Conservation (phyloP, 1,140 invertebrate genomes). For the Nasonia longicornis region DNA sequence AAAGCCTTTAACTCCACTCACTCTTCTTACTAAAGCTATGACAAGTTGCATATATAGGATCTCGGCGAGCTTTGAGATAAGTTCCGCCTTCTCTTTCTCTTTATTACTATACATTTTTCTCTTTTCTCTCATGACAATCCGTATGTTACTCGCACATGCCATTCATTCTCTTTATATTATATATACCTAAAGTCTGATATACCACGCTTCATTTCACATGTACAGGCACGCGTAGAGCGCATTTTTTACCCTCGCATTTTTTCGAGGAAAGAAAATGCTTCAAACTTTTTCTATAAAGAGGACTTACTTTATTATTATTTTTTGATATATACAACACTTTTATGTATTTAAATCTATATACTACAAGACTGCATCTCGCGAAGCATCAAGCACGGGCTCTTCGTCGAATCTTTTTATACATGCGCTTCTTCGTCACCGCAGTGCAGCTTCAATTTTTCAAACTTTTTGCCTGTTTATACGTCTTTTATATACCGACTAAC, state of each 20-base stretch:
- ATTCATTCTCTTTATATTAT: neutral
- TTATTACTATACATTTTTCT: constrained; percentile 15
- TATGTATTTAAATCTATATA: too few species aligned
- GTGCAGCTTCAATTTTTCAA: neutral
- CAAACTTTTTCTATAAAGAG: neutral
- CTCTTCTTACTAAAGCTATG: constrained; percentile 43
- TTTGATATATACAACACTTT: neutral
- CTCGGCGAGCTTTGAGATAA: constrained; percentile 53
- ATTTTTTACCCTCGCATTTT: neutral
- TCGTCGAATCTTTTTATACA: neutral
- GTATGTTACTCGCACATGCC: neutral
- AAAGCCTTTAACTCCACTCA: constrained; percentile 41
- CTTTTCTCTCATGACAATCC: constrained; percentile 8
- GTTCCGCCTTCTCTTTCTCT: constrained; percentile 49
- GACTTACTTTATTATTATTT: neutral
- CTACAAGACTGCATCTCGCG: neutral
- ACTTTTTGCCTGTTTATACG: neutral
- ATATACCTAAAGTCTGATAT: neutral
- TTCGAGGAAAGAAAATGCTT: neutral
- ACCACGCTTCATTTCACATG: constrained; percentile 50
- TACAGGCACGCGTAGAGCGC: constrained; percentile 40
- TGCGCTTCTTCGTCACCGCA: neutral
- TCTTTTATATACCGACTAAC: neutral
- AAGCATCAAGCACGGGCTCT: neutral
- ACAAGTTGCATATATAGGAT: constrained; percentile 47